A percentile compares a stretch with the other conserved stretches of the same genome.
These are phyloP conservation scores for Craniophora ligustri DNA, from an alignment of 2,888 invertebrate genomes.

Conservation along the genomic window DNA sequence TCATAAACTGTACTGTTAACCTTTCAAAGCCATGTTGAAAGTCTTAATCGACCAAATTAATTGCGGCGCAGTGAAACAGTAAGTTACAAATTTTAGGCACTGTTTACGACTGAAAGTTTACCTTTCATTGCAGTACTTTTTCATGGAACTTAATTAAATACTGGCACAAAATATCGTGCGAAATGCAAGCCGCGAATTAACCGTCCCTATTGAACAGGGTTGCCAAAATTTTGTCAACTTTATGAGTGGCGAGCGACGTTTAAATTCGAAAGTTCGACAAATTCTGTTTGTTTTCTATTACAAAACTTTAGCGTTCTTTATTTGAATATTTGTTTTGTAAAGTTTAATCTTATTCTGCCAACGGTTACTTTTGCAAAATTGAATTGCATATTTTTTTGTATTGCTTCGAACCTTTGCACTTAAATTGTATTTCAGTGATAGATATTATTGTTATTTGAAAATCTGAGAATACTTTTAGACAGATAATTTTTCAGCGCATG, in stretches of 20 bases:
- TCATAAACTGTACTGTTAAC: constrained; percentile 26
- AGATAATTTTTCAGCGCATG: too few species aligned
- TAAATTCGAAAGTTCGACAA: constrained; percentile 32
- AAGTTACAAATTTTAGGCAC: constrained; percentile 54
- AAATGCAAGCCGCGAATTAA: constrained; percentile 74
- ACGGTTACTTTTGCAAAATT: background rate
- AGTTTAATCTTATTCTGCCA: constrained; percentile 11
- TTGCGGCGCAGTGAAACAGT: constrained; percentile 42
- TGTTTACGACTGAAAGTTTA: constrained; percentile 64
- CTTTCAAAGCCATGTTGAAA: constrained; percentile 16
- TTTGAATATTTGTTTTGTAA: constrained; percentile 22
- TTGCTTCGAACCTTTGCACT: background rate
- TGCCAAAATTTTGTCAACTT: constrained; percentile 52
- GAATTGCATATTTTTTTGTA: constrained; percentile 6
- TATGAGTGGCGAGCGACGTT: constrained; percentile 28
- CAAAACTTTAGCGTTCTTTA: constrained; percentile 17
- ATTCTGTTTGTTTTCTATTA: constrained; percentile 19
- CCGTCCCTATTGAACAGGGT: constrained; percentile 55
- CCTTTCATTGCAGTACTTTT: constrained; percentile 70
- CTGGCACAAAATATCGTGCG: constrained; percentile 76
- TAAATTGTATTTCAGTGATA: background rate
- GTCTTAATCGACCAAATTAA: constrained; percentile 50
- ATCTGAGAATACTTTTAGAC: too few species aligned
- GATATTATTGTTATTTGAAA: too few species aligned
- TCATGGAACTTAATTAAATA: constrained; percentile 79